Evolutionary conservation across 2,797 vertebrate species (phyloP).

Genomic region (Antennarius maculatus): DNA sequence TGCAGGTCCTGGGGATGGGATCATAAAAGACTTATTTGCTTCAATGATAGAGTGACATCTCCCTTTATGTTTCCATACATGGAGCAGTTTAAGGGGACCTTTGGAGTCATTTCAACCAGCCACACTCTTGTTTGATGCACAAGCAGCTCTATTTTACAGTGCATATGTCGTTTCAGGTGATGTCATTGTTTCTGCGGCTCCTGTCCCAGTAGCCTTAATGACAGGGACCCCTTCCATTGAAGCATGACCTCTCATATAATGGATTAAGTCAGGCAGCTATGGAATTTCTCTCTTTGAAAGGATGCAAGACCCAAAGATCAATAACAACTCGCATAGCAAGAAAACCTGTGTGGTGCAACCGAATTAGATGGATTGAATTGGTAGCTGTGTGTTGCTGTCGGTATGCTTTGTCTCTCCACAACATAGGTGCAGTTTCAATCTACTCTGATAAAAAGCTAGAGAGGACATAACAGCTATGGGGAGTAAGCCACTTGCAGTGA

Average conservation of each 20-base stretch:
- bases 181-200: conserved; percentile 46
- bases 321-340: conserved; percentile 75
- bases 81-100: conserved; percentile 33
- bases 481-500: conserved; percentile 35
- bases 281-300: conserved; percentile 27
- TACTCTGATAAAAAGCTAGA: conserved; percentile 23
- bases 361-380: conserved; percentile 66
- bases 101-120: conserved; percentile 43
- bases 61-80: conserved; percentile 45
- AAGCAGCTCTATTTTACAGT: conserved; percentile 22
- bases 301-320: conserved; percentile 59
- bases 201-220: conserved; percentile 27
- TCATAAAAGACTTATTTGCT: conserved; percentile 52
- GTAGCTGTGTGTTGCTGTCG: conserved; percentile 51
- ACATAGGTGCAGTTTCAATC: conserved; percentile 20
- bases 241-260: conserved; percentile 32
- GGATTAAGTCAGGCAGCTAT: conserved; percentile 42
- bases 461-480: conserved; percentile 39
- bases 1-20: conserved; percentile 41
- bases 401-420: conserved; percentile 34
- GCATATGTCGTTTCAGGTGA: conserved; percentile 38
- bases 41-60: conserved; percentile 51
- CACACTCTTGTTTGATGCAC: conserved; percentile 14
- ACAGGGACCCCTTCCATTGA: conserved; percentile 27
- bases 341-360: conserved; percentile 59